Evolutionary conservation across 2,113 vertebrate species (phyloP).

Genomic region (Pycnonotus jocosus): DNA sequence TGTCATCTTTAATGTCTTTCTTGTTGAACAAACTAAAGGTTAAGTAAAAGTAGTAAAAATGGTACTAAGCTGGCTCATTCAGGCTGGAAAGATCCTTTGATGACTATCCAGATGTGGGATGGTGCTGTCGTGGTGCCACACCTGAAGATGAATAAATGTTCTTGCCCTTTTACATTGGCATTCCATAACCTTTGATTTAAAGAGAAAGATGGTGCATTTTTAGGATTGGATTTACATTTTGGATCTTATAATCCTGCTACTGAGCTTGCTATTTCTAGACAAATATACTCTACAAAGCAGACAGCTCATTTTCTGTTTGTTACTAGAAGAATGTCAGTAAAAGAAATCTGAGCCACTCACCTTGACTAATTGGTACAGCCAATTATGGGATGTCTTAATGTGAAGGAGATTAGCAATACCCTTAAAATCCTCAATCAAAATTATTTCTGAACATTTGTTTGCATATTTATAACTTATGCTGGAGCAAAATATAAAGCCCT

Average conservation of each 20-base stretch:
- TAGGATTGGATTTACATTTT: not conserved
- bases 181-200: not conserved
- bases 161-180: not conserved
- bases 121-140: not conserved
- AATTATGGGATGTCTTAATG: not conserved
- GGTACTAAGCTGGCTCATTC: not conserved
- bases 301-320: not conserved
- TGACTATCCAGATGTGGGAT: not conserved
- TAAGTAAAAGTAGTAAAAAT: not conserved
- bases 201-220: not conserved
- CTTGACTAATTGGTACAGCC: not conserved
- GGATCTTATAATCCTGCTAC: not conserved
- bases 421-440: not conserved
- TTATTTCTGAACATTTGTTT: not conserved
- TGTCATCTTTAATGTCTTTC: not conserved
- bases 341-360: not conserved
- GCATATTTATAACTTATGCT: not conserved
- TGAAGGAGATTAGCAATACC: not conserved
- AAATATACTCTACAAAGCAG: not conserved
- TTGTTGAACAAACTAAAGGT: not conserved
- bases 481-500: not conserved
- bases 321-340: not conserved
- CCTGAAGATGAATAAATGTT: not conserved
- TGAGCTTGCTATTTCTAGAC: not conserved
- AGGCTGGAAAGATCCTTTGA: not conserved